Evolutionary conservation across 2,797 vertebrate species (phyloP), one percentile per base, ranked within the genome.

Genomic region (Nyctalus aviator): DNA sequence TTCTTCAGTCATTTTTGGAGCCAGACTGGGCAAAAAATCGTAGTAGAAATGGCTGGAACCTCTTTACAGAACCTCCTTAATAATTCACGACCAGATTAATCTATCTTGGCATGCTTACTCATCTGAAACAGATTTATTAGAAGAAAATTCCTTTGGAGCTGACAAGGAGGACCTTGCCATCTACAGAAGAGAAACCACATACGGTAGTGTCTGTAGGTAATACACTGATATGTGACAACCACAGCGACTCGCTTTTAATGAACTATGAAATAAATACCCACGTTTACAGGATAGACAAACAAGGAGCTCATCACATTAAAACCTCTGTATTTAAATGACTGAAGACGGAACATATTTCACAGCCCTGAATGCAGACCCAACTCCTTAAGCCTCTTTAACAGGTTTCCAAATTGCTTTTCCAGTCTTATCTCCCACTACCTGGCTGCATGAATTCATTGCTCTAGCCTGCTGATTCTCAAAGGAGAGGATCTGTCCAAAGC

Each of bases 81-180:
- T 96, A 95, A 96, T 86, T 96, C 94, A 88, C 62, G 69, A 62
- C 50, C 46, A 50, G 84, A 92, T 95, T 94, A 81, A 95, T 97
- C 84, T 91, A 55, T 95, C 71, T 93, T 95, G 96, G 94, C 91
- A 85, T 37, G 93, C 91, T 78, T 90, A 90, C 90, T 96, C 93
- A 95, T 93, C 90, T 85, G 87, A 96, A 84, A 75, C 91, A 95
- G 96, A 95, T 83, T 91, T 93, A 95, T 91, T 84, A 48, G 81
- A 91, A 94, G 84, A 91, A 94, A 91, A 94, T 94, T 88, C 90
- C 82, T 78, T 88, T 20, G 69, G 82, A 89, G 81, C 75, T 72
- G 84, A 89, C 86, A 81, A 78, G 44, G 73, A 94, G 68, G 46
- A n/a, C 12, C 53, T 81, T 83, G 76, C 81, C 95, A 79, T 66